A percentile compares a stretch with the other conserved stretches of the same genome.
These are phyloP conservation scores for Pterocles gutturalis DNA, from an alignment of 2,113 vertebrate species.

Conservation along the genomic window DNA sequence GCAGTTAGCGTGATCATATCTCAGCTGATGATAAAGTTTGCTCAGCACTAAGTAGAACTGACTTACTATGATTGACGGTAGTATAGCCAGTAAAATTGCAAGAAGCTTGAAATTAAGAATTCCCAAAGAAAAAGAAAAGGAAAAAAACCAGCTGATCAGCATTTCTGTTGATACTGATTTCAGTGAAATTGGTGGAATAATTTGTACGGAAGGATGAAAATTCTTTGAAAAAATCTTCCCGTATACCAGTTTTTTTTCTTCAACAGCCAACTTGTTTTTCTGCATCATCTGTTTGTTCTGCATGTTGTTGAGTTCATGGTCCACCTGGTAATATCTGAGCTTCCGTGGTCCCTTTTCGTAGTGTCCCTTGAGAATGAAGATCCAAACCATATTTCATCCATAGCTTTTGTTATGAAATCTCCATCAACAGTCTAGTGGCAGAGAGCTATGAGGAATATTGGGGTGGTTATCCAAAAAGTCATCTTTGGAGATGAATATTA, in stretches of 20 bases:
- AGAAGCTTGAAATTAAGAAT: slow-evolving; percentile 47
- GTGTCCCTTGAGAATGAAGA: neutral
- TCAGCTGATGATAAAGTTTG: slow-evolving; percentile 60
- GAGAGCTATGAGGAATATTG: neutral
- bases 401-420: neutral
- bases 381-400: neutral
- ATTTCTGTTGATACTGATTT: slow-evolving; percentile 1
- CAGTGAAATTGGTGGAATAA: neutral
- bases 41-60: slow-evolving; percentile 43
- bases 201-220: slow-evolving; percentile 20
- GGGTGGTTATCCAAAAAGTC: neutral
- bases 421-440: neutral
- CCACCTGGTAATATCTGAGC: neutral
- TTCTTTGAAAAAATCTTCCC: slow-evolving; percentile 4
- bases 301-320: slow-evolving; percentile 5
- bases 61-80: slow-evolving; percentile 27
- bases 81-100: neutral
- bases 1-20: slow-evolving; percentile 42
- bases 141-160: neutral
- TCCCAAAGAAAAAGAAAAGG: neutral
- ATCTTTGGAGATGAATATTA: neutral
- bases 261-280: slow-evolving; percentile 12
- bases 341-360: neutral
- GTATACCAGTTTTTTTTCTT: neutral
- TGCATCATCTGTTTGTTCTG: slow-evolving; percentile 4